Base-by-base conservation (phyloP, 2,113 vertebrate genomes). In the Malurus alboscapulatus region DNA sequence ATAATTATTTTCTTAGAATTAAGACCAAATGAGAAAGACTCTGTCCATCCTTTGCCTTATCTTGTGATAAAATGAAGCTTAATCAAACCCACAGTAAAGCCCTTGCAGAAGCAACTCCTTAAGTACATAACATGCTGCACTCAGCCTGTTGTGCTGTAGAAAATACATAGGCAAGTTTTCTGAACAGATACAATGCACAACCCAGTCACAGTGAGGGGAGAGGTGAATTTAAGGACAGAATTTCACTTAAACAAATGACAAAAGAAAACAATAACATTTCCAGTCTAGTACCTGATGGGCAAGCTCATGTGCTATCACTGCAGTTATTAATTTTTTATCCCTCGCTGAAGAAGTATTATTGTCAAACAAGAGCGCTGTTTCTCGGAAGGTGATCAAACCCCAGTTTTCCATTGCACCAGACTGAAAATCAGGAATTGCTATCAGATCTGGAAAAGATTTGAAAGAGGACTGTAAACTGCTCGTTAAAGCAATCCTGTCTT, bases 321-420 rank as follows among this genome's bases (percentile, higher is more conserved):
- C 97, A 53, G 98, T 98, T 81, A 99, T 97, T n/a, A 98, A 90
- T 94, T 98, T 99, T 95, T 98, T 99, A 96, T 99, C 98, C 22
- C 97, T 95, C 40, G 87, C 87, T 61, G 99, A 99, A 75, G 98
- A 99, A 55, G 98, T 97, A 12, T 40, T 90, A 22, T 87, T 97
- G 29, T 98, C 97, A 93, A 98, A 98, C 54, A 99, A 96, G 58
- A 99, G 97, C 6, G 97, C 57, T 50, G 98, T 98, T 96, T 99
- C 99, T 85, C 98, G 97, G 92, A 99, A 99, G 36, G 98, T 99
- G 93, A 99, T 97, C 79, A 99, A 97, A 22, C 99, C 99, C 99
- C 99, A 99, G 92, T 99, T 99, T 97, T 99, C 99, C 99, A 99
- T 99, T 63, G 99, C 99, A 92, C 98, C 98, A 6, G 98, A 98